Conservation (phyloP, 2,113 vertebrate species). For the Anguilla rostrata region DNA sequence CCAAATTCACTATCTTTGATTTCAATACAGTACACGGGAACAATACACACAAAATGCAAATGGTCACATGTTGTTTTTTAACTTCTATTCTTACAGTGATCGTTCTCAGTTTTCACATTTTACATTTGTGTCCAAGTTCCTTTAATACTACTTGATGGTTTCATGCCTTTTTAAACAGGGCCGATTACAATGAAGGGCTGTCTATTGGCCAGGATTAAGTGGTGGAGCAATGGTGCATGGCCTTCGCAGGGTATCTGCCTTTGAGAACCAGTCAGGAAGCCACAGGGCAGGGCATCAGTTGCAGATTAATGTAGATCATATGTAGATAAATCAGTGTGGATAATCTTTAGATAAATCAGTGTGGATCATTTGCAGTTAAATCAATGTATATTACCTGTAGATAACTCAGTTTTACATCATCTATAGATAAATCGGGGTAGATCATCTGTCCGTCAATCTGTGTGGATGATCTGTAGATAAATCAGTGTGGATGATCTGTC, state of each 20-base stretch:
- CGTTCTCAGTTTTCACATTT: constrained; percentile 20
- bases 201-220: neutral
- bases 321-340: neutral
- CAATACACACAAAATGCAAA: neutral
- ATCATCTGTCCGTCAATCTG: no score
- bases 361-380: neutral
- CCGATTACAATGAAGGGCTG: neutral
- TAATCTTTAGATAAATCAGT: neutral
- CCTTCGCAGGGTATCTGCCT: neutral
- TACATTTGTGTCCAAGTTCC: constrained; percentile 6
- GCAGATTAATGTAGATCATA: neutral
- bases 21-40: neutral
- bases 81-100: neutral
- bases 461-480: neutral
- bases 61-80: neutral
- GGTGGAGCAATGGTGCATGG: neutral
- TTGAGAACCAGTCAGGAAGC: neutral
- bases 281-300: neutral
- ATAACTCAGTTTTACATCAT: no score
- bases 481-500: neutral
- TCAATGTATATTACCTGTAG: neutral
- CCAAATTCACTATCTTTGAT: no score
- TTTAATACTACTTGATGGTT: constrained; percentile 6
- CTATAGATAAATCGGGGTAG: no score
- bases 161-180: constrained; percentile 29